Base-by-base conservation (phyloP, 2,888 invertebrate genomes). In the Agrotis puta region DNA sequence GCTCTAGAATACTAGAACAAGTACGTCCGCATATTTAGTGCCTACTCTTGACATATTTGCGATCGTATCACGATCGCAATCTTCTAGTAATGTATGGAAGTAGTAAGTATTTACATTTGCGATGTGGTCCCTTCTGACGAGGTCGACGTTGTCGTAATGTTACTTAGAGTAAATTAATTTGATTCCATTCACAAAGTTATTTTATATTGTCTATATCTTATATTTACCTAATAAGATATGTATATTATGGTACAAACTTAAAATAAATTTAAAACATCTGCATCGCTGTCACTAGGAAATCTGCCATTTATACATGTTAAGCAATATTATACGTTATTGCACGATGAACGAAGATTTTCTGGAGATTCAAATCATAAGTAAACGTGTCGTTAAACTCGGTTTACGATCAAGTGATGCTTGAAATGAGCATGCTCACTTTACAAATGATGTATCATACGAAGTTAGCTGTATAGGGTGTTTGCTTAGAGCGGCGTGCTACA, bases 391-490 rank as follows among this genome's bases (percentile, higher is more conserved):
- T 27, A 62, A 20, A 22, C 56, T 59, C 20, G 5, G 51, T 24
- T 53, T 9, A 50, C 24, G 70, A 50, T 77, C 70, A 68, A 54
- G 53, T 77, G 77, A 81, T 48, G 77, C 62, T 39, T 77, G 47
- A 59, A 61, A 66, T 59, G 70, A 69, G 61, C 69, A 50, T 58
- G 54, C 54, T 79, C 70, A 79, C 56, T 71, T 85, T 82, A 69
- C 79, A 67, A 64, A 51, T 62, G 64, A 50, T n/a, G 64, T 63
- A 58, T 68, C 24, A 27, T 27, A 63, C 16, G 51, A 57, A 43
- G 27, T 47, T 61, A 53, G 33, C 22, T 64, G 11, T 56, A 62
- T n/a, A 74, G 74, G 54, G 6, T 74, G 79, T 45, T 59, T 16
- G 1, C 16, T 39, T 14, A 2, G 2, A 24, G 5, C 14, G 3